Evolutionary conservation across 2,888 invertebrate genomes (phyloP).

Genomic region (Scrobipalpa costella): DNA sequence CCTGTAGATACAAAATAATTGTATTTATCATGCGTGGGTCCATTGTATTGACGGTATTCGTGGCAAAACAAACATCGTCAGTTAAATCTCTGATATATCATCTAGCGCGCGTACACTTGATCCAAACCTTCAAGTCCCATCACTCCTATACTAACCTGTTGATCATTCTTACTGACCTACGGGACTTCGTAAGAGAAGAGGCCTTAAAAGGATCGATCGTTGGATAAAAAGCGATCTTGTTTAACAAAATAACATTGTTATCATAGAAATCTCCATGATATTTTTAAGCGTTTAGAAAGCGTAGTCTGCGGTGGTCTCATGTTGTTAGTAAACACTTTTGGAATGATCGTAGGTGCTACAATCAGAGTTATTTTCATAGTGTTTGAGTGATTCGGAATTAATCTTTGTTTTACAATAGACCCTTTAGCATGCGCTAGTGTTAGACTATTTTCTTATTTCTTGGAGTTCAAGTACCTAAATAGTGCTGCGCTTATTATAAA

Average conservation of each 20-base stretch:
- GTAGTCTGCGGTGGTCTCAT: conserved; percentile 55
- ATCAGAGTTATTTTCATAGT: conserved; percentile 1
- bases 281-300: conserved; percentile 41
- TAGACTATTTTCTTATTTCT: too few species aligned
- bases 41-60: conserved; percentile 45
- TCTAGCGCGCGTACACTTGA: conserved; percentile 17
- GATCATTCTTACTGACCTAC: neutral
- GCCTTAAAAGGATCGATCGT: conserved; percentile 44
- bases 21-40: conserved; percentile 45
- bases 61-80: conserved; percentile 43
- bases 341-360: neutral
- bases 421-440: too few species aligned
- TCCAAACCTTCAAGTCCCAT: conserved; percentile 10
- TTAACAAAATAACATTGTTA: conserved; percentile 60
- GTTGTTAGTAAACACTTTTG: conserved; percentile 57
- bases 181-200: conserved; percentile 11
- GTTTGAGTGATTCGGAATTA: neutral
- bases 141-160: neutral
- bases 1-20: conserved; percentile 43
- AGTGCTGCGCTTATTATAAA: too few species aligned
- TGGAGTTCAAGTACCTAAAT: too few species aligned
- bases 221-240: conserved; percentile 55
- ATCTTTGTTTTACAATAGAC: neutral
- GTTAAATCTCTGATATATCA: conserved; percentile 24
- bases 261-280: conserved; percentile 49